A percentile compares a stretch with the other conserved stretches of the same genome.
These are phyloP conservation scores for Drosophila quadrilineata DNA, from an alignment of 1,140 invertebrate species.

Conservation along the genomic window DNA sequence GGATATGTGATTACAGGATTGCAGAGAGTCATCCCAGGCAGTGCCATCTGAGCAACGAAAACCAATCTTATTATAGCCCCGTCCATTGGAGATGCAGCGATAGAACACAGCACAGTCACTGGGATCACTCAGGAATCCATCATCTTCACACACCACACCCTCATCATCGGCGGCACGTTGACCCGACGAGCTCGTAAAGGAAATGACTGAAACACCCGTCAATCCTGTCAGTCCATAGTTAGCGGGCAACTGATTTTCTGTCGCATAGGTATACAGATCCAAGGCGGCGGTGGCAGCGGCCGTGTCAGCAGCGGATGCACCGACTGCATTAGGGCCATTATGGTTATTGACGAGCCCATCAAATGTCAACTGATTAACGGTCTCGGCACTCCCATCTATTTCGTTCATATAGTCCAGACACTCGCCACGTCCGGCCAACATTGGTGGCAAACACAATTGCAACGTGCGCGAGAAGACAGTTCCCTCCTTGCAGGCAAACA, in stretches of 20 bases:
- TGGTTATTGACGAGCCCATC: constrained; percentile 62
- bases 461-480: constrained; percentile 75
- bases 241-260: constrained; percentile 61
- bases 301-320: constrained; percentile 42
- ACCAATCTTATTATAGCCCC: constrained; percentile 85
- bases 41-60: constrained; percentile 87
- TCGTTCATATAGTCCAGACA: constrained; percentile 68
- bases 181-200: constrained; percentile 71
- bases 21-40: constrained; percentile 86
- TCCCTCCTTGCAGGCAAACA: constrained; percentile 81
- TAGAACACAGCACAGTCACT: constrained; percentile 90
- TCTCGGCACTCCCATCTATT: constrained; percentile 54
- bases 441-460: constrained; percentile 67
- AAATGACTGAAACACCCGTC: constrained; percentile 76
- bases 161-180: constrained; percentile 44
- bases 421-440: constrained; percentile 73
- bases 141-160: constrained; percentile 70
- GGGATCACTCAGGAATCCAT: constrained; percentile 87
- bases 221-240: constrained; percentile 77
- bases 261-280: constrained; percentile 53
- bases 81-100: constrained; percentile 86
- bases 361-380: constrained; percentile 26
- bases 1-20: constrained; percentile 87
- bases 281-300: constrained; percentile 59
- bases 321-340: constrained; percentile 51